Percentiles rank a stretch among this genome's conserved stretches.
Evolutionary conservation across 1,140 invertebrate species (phyloP).

Genomic region (Ericerus pela): DNA sequence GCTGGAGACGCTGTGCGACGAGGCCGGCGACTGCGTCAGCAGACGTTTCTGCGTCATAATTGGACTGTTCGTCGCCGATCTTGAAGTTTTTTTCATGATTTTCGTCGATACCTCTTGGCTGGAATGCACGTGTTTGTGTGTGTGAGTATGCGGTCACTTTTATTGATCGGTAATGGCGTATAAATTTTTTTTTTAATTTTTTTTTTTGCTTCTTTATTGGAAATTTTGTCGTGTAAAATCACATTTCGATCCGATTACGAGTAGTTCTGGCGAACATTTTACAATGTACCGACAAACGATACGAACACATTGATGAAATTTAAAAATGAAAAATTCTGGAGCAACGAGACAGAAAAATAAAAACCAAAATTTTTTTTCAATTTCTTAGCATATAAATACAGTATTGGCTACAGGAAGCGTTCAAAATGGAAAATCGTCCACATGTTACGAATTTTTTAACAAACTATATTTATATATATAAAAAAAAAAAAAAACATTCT

Average conservation of each 20-base stretch:
- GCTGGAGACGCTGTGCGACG: background rate
- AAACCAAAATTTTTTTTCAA: no score
- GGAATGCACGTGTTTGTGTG: background rate
- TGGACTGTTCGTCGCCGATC: constrained; percentile 3
- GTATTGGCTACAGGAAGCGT: background rate
- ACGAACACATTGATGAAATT: no score
- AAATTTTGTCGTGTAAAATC: background rate
- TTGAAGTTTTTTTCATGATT: background rate
- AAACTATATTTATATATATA: no score
- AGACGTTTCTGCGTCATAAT: background rate
- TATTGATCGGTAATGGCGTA: background rate
- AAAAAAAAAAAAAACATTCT: background rate
- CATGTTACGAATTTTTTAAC: background rate
- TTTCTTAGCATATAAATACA: no score
- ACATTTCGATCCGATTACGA: background rate
- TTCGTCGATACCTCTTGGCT: no score
- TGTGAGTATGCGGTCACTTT: background rate
- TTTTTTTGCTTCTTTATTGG: background rate
- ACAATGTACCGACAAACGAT: no score
- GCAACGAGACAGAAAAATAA: no score
- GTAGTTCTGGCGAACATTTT: no score
- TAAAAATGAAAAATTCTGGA: no score
- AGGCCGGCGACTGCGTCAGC: constrained; percentile 1
- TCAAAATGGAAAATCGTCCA: background rate
- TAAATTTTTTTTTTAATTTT: background rate